phyloP scores from a whole-genome alignment of 2,888 invertebrate genomes.

The Hypena proboscidalis region DNA sequence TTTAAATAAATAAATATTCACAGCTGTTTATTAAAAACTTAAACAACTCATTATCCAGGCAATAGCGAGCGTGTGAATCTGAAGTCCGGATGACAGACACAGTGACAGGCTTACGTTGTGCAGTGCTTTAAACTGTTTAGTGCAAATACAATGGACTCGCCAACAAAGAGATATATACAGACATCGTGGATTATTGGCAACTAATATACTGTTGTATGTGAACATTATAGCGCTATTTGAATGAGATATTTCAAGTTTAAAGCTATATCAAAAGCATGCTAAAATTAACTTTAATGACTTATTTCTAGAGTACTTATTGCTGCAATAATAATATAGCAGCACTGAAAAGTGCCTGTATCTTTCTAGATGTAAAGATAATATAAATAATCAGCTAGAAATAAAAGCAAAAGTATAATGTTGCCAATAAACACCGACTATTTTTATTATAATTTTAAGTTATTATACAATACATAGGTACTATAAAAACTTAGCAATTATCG shows the following conservation, averaged over 20 bases:
- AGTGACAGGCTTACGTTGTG: constrained; percentile 26
- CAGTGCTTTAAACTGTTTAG: constrained; percentile 31
- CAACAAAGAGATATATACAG: not conserved
- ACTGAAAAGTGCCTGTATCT: too few species aligned
- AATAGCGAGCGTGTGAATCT: constrained; percentile 26
- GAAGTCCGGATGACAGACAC: constrained; percentile 23
- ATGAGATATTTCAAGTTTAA: too few species aligned
- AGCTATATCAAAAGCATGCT: too few species aligned
- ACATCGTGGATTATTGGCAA: constrained; percentile 28
- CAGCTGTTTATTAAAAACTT: constrained; percentile 8
- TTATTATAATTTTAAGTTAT: constrained; percentile 21
- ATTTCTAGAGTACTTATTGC: too few species aligned
- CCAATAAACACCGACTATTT: constrained; percentile 14
- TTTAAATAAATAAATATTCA: too few species aligned
- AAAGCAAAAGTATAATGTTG: constrained; percentile 18
- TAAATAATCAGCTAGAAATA: too few species aligned
- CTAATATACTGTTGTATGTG: not conserved
- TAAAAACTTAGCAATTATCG: constrained; percentile 1
- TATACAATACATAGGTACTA: constrained; percentile 13
- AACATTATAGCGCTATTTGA: too few species aligned
- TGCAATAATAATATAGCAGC: too few species aligned
- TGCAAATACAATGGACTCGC: constrained; percentile 17
- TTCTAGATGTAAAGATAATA: too few species aligned
- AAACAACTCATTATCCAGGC: constrained; percentile 10
- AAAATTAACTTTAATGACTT: too few species aligned